Evolutionary conservation across 2,888 invertebrate species (phyloP).

Genomic region (Clepsis dumicolana): DNA sequence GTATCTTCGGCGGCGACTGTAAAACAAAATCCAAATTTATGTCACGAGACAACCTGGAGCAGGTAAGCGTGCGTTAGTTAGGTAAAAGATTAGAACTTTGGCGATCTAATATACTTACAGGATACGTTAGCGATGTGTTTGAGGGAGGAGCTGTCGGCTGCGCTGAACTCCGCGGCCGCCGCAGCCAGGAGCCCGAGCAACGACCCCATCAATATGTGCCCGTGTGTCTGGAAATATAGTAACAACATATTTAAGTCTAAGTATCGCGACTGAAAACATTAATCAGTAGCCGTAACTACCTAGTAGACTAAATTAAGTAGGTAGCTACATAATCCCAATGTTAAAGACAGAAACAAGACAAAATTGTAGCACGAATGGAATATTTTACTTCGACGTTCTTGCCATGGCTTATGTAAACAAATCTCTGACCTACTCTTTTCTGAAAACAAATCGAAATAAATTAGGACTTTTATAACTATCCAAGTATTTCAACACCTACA

Average conservation of each 20-base stretch:
- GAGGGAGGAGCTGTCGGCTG: constrained; percentile 47
- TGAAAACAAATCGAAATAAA: too few species aligned
- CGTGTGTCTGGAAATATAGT: constrained; percentile 50
- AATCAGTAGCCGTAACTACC: too few species aligned
- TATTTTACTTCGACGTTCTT: too few species aligned
- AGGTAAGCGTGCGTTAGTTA: background rate
- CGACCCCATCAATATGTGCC: constrained; percentile 43
- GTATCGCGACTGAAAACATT: background rate
- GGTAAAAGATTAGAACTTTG: background rate
- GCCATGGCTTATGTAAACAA: too few species aligned
- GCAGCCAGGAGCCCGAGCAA: constrained; percentile 48
- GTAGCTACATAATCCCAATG: too few species aligned
- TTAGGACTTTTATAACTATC: too few species aligned
- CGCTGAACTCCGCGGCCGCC: constrained; percentile 46
- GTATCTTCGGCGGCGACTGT: constrained; percentile 64
- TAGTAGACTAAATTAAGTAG: too few species aligned
- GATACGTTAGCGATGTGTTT: constrained; percentile 53
- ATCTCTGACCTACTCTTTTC: too few species aligned
- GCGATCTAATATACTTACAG: constrained; percentile 38
- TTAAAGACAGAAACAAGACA: too few species aligned
- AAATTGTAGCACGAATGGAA: too few species aligned
- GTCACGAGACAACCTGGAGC: too few species aligned
- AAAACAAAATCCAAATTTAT: background rate
- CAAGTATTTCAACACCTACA: background rate
- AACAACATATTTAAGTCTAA: background rate